phyloP scores from a whole-genome alignment of 2,113 vertebrate genomes.

The Menidia beryllina region DNA sequence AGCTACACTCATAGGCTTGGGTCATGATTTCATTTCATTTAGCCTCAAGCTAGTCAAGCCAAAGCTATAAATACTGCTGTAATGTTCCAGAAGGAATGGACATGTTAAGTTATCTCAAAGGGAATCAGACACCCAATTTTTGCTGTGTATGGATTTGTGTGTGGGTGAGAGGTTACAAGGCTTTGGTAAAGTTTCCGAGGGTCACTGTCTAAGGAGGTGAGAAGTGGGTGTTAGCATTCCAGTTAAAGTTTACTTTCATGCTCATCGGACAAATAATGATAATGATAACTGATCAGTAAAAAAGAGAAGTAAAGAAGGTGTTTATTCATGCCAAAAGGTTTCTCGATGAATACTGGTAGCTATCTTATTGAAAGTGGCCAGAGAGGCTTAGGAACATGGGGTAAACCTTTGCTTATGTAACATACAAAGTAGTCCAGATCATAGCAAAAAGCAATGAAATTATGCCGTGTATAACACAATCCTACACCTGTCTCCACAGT shows the following conservation, averaged over 20 bases:
- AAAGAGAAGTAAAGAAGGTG: conserved; percentile 3
- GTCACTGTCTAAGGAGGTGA: conserved; percentile 42
- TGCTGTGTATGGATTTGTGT: conserved; percentile 71
- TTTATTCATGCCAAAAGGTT: not conserved
- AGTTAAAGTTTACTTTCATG: conserved; percentile 41
- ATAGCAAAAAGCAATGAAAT: not conserved
- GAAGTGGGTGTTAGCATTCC: conserved; percentile 44
- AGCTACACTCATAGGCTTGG: conserved; percentile 44
- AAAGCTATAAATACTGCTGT: conserved; percentile 76
- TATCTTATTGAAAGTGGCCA: not conserved
- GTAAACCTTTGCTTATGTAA: conserved; percentile 1
- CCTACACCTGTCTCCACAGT: conserved; percentile 75
- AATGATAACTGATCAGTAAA: not conserved
- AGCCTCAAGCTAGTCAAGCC: conserved; percentile 68
- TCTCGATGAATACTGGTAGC: not conserved
- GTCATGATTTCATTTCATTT: conserved; percentile 56
- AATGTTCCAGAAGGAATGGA: conserved; percentile 72
- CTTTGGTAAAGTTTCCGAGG: conserved; percentile 50
- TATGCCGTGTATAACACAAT: not conserved
- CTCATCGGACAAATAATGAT: conserved; percentile 14
- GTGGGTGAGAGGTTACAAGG: conserved; percentile 70
- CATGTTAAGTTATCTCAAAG: conserved; percentile 73
- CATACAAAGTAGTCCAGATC: not conserved
- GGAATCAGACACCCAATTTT: conserved; percentile 75
- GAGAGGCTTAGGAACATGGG: not conserved